Base-by-base conservation (phyloP, 2,797 vertebrate species). In the Triplophysa yarkandensis region DNA sequence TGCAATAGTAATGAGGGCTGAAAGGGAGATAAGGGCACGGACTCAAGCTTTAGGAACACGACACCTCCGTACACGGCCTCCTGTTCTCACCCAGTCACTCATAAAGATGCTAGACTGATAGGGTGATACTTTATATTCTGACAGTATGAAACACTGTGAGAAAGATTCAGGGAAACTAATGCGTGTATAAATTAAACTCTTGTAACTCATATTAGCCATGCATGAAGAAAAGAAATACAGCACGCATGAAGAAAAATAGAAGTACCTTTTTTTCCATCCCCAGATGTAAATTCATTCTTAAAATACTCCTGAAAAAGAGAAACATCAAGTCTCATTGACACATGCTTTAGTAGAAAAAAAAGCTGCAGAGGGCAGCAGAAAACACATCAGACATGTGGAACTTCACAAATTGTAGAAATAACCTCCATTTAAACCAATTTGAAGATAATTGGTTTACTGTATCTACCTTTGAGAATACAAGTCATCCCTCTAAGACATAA, bases 281-380 rank as follows among this genome's bases (percentile, higher is more conserved):
- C 97, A 1, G 97, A 99, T 6, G 96, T 98, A 71, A 98, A 99
- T 75, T 95, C 95, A 14, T 94, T 95, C 76, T 93, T 92, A 85
- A 94, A 98, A 84, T 89, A 80, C 39, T 99, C 97, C 98, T 99
- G 87, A 19, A 82, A 60, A 87, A 68, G 71, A 77, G 66, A 43
- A 17, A 30, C 55, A 39, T 30, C 21, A n/a, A 65, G 65, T 34
- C 1, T 58, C 11, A 44, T 21, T 28, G 25, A 57, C 6, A 27
- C 16, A 30, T 30, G 23, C 28, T 11, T 7, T 43, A 17, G 9
- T 3, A 8, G n/a, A 44, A 6, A 68, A 36, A 68, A 19, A 52
- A 67, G 23, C 11, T 3, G 25, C 9, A 74, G 68, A 64, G 64
- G 76, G 75, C 68, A 76, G 43, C 43, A 70, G 17, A 50, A 68